Evolutionary conservation across 2,797 vertebrate species (phyloP), one percentile per base, ranked within the genome.

Genomic region (Psittacula echo): DNA sequence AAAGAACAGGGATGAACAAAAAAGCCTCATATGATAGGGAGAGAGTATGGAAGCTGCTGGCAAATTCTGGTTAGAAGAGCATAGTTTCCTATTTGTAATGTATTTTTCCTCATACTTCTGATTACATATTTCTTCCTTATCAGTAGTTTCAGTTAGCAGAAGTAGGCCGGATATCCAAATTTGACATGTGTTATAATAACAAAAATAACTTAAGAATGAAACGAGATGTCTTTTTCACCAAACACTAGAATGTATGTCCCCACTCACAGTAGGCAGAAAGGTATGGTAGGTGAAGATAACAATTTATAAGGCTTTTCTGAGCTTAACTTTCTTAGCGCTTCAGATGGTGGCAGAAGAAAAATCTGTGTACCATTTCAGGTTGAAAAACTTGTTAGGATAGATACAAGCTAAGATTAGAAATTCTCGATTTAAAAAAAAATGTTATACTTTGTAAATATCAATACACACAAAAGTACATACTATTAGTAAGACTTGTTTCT

Each of bases 121-220:
- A 41, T 87, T 24, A 50, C 4, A 9, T 51, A 65, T 80, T 87
- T 77, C 51, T 72, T 87, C 65, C 41, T 62, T 80, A 48, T 32
- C 21, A 77, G 26, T 74, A 71, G 11, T 80, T 90, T 87, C 42
- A 75, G n/a, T 82, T 67, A 74, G 45, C n/a, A 95, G 67, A 82
- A 89, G 48, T 83, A 85, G 51, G 56, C 64, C 87, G 58, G 18
- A 48, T 85, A 61, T 51, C 44, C 27, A 81, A 44, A 71, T 86
- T 62, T 85, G 37, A 70, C 58, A 37, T 32, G 34, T 56, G 45
- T n/a, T 68, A 34, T 78, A 21, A 21, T 81, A 71, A 75, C 37
- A 90, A 85, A 93, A 94, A 73, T 90, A 72, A 56, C 26, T 64
- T 62, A 80, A 64, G 77, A 93, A 70, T 79, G 67, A 26, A 92